These are phyloP conservation scores for Montipora capitata DNA, from an alignment of 92 coral and sea anemone genomes.

Conservation along the genomic window DNA sequence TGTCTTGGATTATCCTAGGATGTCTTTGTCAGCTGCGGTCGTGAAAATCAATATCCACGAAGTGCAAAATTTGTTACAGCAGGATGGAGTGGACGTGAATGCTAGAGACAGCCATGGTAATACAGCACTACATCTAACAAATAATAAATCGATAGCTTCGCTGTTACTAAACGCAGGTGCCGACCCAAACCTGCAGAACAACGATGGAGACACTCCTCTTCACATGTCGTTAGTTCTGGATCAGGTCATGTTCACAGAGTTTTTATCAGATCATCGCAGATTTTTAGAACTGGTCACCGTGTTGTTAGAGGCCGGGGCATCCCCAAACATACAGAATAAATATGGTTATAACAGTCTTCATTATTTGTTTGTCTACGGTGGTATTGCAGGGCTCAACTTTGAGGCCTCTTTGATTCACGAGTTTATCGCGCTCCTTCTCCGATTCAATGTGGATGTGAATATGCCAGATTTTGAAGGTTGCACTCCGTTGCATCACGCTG, in stretches of 20 bases:
- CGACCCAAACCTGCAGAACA: slow-evolving; percentile 53
- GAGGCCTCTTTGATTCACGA: slow-evolving; percentile 11
- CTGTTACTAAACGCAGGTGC: slow-evolving; percentile 28
- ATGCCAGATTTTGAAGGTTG: slow-evolving; percentile 60
- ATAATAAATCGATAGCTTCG: slow-evolving; percentile 37
- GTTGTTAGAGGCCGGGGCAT: slow-evolving; percentile 66
- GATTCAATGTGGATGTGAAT: slow-evolving; percentile 42
- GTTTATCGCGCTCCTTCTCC: slow-evolving; percentile 35
- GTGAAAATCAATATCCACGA: too few species aligned
- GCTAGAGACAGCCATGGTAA: slow-evolving; percentile 48
- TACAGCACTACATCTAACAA: slow-evolving; percentile 37
- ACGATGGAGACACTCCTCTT: slow-evolving; percentile 47
- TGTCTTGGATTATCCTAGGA: too few species aligned
- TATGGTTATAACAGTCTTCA: slow-evolving; percentile 49
- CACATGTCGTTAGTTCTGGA: neutral
- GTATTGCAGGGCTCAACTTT: slow-evolving; percentile 39
- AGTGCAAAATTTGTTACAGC: too few species aligned
- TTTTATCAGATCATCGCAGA: too few species aligned
- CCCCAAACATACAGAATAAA: slow-evolving; percentile 55
- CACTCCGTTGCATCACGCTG: slow-evolving; percentile 65
- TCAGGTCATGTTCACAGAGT: too few species aligned
- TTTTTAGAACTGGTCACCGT: slow-evolving; percentile 20
- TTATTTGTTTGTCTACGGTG: slow-evolving; percentile 51
- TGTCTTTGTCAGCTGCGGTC: too few species aligned
- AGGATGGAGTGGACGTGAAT: slow-evolving; percentile 36